These are phyloP conservation scores for Sicus ferrugineus DNA, from an alignment of 2,888 invertebrate genomes.

Conservation along the genomic window DNA sequence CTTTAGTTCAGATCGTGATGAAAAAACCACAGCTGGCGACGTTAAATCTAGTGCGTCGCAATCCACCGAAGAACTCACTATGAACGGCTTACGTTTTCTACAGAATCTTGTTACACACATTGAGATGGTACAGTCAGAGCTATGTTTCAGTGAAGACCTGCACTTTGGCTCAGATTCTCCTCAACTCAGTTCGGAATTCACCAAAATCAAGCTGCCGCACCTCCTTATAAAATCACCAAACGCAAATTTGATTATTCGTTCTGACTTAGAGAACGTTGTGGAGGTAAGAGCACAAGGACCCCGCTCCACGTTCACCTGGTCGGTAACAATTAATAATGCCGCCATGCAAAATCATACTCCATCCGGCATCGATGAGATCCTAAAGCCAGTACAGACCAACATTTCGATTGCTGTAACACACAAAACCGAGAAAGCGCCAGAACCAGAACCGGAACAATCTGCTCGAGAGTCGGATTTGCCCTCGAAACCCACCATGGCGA, in stretches of 20 bases:
- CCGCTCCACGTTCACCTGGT: constrained; percentile 54
- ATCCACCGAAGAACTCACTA: not conserved
- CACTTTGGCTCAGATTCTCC: not conserved
- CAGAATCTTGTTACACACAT: constrained; percentile 39
- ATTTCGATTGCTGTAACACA: constrained; percentile 56
- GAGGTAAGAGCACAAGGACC: constrained; percentile 21
- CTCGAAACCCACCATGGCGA: too few species aligned
- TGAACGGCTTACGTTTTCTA: not conserved
- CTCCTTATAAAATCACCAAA: constrained; percentile 51
- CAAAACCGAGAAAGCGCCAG: not conserved
- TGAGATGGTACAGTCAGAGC: constrained; percentile 48
- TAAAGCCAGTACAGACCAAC: constrained; percentile 56
- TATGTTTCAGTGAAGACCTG: constrained; percentile 47
- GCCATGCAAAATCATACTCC: constrained; percentile 43
- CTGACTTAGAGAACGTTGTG: constrained; percentile 48
- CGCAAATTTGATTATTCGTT: constrained; percentile 50
- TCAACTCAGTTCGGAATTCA: constrained; percentile 41
- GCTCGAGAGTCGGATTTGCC: not conserved
- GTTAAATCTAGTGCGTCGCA: constrained; percentile 5
- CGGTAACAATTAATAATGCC: constrained; percentile 50
- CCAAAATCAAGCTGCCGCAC: constrained; percentile 49
- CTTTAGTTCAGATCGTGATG: constrained; percentile 62
- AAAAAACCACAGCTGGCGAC: constrained; percentile 42
- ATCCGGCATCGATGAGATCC: constrained; percentile 53
- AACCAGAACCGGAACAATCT: not conserved